Evolutionary conservation across 1,140 invertebrate species (phyloP).

Genomic region (Brachionus sp.): DNA sequence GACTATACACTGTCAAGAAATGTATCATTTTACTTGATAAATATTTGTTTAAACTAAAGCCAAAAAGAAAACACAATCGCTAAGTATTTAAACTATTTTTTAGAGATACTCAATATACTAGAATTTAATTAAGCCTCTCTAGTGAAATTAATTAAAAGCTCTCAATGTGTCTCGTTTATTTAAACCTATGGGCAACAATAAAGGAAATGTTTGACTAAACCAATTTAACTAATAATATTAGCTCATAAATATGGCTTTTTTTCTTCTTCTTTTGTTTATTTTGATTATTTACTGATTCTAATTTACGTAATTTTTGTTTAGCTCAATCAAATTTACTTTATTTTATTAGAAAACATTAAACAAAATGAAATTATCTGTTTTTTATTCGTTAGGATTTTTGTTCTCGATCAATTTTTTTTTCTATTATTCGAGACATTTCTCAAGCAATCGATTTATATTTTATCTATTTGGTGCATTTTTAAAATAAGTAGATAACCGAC

Average conservation of each 20-base stretch:
- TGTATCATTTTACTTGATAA: neutral
- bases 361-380: neutral
- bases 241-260: neutral
- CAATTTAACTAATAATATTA: neutral
- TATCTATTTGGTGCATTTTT: too few species aligned
- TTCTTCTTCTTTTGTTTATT: neutral
- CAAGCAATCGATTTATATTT: too few species aligned
- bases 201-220: neutral
- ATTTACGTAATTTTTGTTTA: slow-evolving; percentile 3
- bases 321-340: neutral
- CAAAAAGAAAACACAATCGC: slow-evolving; percentile 1
- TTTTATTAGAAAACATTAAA: neutral
- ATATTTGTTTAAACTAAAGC: slow-evolving; percentile 10
- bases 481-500: too few species aligned
- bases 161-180: neutral
- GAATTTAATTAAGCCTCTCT: neutral
- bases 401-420: neutral
- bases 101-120: neutral
- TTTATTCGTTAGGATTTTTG: neutral
- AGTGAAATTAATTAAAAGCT: neutral
- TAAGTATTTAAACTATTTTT: slow-evolving; percentile 12
- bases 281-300: neutral
- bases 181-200: neutral
- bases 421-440: too few species aligned
- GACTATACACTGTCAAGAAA: neutral